Evolutionary conservation across 2,888 invertebrate species (phyloP), one percentile per base, ranked within the genome.

Genomic region (Criorhina ranunculi): DNA sequence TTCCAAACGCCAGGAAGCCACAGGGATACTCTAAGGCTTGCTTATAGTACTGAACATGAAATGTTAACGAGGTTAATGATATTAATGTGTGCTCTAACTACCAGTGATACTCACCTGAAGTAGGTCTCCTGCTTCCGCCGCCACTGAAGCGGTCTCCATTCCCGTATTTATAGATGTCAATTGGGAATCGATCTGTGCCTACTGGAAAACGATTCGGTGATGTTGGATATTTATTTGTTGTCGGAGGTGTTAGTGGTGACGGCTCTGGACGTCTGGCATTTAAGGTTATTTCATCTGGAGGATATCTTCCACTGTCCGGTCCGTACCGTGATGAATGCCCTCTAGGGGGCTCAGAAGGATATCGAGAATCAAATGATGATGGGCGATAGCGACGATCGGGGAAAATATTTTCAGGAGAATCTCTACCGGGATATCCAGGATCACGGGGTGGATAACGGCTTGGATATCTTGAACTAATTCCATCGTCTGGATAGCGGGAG

Each of bases 121-220:
- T 8, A 1, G 83, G 88, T 59, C 93, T 89, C 76, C 92, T 92
- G 57, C 91, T 90, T 46, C 92, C 91, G 24, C 88, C 81, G 53
- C 93, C 93, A 44, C 89, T 88, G 87, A 93, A 93, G 33, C 92
- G 92, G 67, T 93, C 93, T 1, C 93, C 92, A 88, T 94, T 94
- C 35, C 94, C 94, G 87, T 92, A 92, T 81, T 92, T 92, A 85
- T 90, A 91, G 78, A 92, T 91, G 67, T 91, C 91, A 33, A 91
- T 87, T 31, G 93, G 93, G 89, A 91, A 93, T 53, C 93, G 91
- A 82, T 93, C 92, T 15, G 89, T 91, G 77, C 92, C 92, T 86
- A 92, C 93, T 70, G 94, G 94, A 87, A 93, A 94, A 33, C 93
- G 92, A 88, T 93, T 94, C 1, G 91, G 89, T 5, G 91, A 92